Conservation (phyloP, 1,140 invertebrate species). For the Eufriesea mexicana region DNA sequence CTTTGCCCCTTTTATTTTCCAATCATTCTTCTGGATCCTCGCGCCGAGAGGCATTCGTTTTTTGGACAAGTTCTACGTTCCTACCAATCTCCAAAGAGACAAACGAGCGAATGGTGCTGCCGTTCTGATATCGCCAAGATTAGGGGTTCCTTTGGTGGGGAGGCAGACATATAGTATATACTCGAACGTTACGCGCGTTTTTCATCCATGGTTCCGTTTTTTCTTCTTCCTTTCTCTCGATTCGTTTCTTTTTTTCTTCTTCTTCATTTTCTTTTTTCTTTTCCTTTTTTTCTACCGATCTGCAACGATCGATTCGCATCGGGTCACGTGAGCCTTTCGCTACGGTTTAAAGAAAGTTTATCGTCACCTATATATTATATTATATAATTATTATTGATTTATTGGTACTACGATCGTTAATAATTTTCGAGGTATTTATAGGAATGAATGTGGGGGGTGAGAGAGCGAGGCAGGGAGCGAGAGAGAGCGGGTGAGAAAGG, state of each 20-base stretch:
- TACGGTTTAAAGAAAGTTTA: constrained; percentile 27
- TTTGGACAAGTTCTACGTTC: constrained; percentile 58
- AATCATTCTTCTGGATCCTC: too few relatives aligned
- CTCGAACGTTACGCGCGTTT: neutral
- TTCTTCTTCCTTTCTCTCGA: constrained; percentile 11
- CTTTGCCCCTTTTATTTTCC: too few relatives aligned
- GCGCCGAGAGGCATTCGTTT: neutral
- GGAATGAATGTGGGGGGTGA: constrained; percentile 40
- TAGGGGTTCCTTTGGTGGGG: neutral
- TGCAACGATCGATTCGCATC: constrained; percentile 3
- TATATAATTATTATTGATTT: constrained; percentile 61
- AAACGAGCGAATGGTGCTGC: constrained; percentile 51
- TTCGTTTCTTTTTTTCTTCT: constrained; percentile 32
- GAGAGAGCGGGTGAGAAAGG: neutral
- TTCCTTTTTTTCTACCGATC: constrained; percentile 19
- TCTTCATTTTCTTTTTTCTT: constrained; percentile 10
- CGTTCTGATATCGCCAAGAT: constrained; percentile 22
- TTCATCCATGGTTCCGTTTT: neutral
- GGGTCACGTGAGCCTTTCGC: constrained; percentile 35
- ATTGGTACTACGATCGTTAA: constrained; percentile 60
- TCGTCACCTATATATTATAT: constrained; percentile 23
- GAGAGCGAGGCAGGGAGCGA: neutral
- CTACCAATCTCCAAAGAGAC: constrained; percentile 62
- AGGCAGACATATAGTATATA: neutral
- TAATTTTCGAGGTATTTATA: constrained; percentile 63